Percentiles rank a stretch among this genome's conserved stretches.
These are phyloP conservation scores for Agrilus planipennis DNA, from an alignment of 1,140 invertebrate species.

Conservation along the genomic window DNA sequence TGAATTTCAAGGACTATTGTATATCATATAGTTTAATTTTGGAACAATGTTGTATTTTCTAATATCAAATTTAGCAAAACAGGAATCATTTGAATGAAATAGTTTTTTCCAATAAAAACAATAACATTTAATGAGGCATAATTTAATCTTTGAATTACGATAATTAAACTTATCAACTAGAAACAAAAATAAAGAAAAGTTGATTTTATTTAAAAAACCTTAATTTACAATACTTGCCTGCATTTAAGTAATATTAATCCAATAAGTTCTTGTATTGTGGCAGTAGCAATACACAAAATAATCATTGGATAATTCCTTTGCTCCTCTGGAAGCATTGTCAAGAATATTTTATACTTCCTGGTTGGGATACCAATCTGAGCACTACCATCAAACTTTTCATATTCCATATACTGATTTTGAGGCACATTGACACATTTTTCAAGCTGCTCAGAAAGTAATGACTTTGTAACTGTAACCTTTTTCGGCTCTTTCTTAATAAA, in stretches of 20 bases:
- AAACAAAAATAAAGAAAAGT: too few relatives aligned
- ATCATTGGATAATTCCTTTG: constrained; percentile 74
- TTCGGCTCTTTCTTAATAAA: constrained; percentile 47
- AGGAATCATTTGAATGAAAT: too few relatives aligned
- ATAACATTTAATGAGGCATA: too few relatives aligned
- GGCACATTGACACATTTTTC: constrained; percentile 60
- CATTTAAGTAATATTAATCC: constrained; percentile 84
- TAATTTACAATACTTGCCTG: constrained; percentile 45
- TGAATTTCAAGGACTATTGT: too few relatives aligned
- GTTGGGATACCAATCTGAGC: constrained; percentile 63
- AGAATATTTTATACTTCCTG: constrained; percentile 73
- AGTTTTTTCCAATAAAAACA: too few relatives aligned
- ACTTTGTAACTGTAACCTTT: constrained; percentile 35
- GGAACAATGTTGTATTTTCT: too few relatives aligned
- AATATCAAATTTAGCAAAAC: too few relatives aligned
- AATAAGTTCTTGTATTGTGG: constrained; percentile 86
- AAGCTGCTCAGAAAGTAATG: constrained; percentile 58
- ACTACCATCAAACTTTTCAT: constrained; percentile 83
- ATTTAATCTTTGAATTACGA: too few relatives aligned
- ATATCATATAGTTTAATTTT: too few relatives aligned
- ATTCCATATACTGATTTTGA: constrained; percentile 78
- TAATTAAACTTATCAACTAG: too few relatives aligned
- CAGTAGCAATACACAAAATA: constrained; percentile 65
- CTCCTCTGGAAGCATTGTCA: constrained; percentile 71
- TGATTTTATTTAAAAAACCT: too few relatives aligned